phyloP scores from a whole-genome alignment of 2,797 vertebrate genomes.

The Hipposideros larvatus region DNA sequence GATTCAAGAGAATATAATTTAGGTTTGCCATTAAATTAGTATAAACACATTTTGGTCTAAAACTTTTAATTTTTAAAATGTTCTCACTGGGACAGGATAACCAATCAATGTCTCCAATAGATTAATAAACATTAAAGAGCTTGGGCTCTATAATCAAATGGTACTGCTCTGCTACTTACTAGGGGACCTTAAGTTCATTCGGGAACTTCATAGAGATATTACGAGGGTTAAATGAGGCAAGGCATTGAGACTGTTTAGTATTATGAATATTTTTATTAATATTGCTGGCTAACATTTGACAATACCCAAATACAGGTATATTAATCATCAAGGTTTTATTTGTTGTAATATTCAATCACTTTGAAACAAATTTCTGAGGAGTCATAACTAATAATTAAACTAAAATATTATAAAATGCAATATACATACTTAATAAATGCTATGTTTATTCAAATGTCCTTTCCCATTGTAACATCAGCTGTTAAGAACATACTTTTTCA shows the following conservation, averaged over 20 bases:
- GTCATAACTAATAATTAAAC: neutral
- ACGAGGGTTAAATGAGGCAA: neutral
- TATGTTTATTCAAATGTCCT: constrained; percentile 16
- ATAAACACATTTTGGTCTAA: constrained; percentile 2
- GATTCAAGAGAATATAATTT: constrained; percentile 67
- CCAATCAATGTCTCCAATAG: neutral
- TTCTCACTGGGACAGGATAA: neutral
- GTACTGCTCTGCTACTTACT: neutral
- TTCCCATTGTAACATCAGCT: neutral
- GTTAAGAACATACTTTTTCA: neutral
- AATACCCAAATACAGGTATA: neutral
- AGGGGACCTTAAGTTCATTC: neutral
- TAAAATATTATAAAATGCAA: constrained; percentile 2
- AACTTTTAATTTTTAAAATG: neutral
- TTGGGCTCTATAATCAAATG: neutral
- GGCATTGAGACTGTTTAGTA: neutral
- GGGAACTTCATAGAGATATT: neutral
- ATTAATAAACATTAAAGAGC: neutral
- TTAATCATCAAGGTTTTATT: neutral
- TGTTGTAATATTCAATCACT: neutral
- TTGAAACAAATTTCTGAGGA: neutral
- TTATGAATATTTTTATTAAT: constrained; percentile 1
- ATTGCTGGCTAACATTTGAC: neutral
- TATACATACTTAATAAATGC: neutral
- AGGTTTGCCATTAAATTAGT: neutral